Conservation (phyloP, 2,113 vertebrate species). For the Eonycteris spelaea region DNA sequence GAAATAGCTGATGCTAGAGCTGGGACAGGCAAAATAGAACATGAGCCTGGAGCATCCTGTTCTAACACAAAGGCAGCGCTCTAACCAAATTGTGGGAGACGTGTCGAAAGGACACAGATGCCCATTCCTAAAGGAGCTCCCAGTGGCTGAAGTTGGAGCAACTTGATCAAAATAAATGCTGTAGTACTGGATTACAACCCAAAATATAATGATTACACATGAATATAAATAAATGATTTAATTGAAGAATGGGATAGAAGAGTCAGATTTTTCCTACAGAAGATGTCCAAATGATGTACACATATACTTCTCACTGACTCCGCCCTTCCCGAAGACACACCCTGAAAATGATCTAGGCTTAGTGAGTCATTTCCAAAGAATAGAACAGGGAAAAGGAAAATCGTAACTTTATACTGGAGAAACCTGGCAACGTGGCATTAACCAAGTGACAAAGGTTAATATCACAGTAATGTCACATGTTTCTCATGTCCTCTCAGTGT, state of each 20-base stretch:
- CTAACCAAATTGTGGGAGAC: background rate
- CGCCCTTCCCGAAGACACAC: background rate
- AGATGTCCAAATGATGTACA: background rate
- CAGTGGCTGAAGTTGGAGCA: background rate
- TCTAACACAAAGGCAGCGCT: background rate
- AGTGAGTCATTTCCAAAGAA: background rate
- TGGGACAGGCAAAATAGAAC: background rate
- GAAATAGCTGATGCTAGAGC: background rate
- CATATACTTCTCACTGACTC: background rate
- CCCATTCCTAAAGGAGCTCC: background rate
- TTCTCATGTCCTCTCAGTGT: background rate
- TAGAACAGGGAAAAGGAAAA: background rate
- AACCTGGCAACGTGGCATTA: background rate
- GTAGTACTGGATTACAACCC: background rate
- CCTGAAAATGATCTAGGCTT: background rate
- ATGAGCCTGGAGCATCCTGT: background rate
- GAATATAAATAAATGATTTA: background rate
- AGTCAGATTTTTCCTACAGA: background rate
- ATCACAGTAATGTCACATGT: background rate
- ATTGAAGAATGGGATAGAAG: background rate
- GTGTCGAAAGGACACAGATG: background rate
- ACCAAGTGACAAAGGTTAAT: background rate
- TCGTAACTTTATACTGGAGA: background rate
- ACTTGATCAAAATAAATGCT: background rate
- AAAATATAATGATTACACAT: background rate